These are phyloP conservation scores for Ptychoptera albimana DNA, from an alignment of 2,888 invertebrate genomes.

Conservation along the genomic window DNA sequence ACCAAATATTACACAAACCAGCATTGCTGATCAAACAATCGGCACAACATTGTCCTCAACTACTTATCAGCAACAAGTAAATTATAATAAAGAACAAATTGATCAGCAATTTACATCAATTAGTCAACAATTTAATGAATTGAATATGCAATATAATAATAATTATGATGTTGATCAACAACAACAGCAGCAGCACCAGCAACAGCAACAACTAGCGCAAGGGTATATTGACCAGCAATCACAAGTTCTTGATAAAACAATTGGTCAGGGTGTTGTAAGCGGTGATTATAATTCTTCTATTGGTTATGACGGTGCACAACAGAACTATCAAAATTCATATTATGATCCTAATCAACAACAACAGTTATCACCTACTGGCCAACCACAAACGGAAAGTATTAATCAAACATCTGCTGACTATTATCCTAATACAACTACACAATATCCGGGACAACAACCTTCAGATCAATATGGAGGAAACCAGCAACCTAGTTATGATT, in stretches of 20 bases:
- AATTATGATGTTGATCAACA: slow-evolving; percentile 1
- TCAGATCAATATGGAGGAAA: slow-evolving; percentile 4
- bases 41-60: neutral
- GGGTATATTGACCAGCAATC: neutral
- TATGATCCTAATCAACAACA: neutral
- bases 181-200: neutral
- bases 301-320: too few species aligned
- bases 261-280: too few species aligned
- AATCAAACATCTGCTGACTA: slow-evolving; percentile 1
- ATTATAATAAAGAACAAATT: slow-evolving; percentile 17
- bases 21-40: too few species aligned
- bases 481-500: slow-evolving; percentile 10
- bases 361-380: neutral
- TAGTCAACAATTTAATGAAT: slow-evolving; percentile 26
- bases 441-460: neutral
- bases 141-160: slow-evolving; percentile 24
- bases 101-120: slow-evolving; percentile 28
- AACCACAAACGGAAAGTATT: neutral
- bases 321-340: too few species aligned
- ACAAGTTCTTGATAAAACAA: too few species aligned
- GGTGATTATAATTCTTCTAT: too few species aligned
- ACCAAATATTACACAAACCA: too few species aligned
- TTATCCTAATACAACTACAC: neutral
- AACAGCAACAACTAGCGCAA: neutral
- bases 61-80: slow-evolving; percentile 15